Evolutionary conservation across 2,113 vertebrate species (phyloP), one percentile per base, ranked within the genome.

Genomic region (Argyrosomus japonicus): DNA sequence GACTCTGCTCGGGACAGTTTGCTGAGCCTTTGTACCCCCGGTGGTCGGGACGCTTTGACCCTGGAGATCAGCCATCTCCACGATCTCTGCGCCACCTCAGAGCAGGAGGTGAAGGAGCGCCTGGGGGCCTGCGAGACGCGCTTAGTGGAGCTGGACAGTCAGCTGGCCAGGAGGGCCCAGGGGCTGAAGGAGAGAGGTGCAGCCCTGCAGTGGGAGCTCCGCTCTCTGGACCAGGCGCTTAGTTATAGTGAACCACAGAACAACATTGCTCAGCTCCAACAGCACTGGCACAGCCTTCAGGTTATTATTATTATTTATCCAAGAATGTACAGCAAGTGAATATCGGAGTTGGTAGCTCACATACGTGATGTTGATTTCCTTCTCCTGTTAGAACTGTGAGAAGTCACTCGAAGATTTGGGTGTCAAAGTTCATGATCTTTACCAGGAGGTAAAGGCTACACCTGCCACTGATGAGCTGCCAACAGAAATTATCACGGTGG

Each of bases 211-310:
- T 86, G 89, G 89, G 94, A 94, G 86, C 93, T 96, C 7, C 85
- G 90, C 12, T 87, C 89, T 67, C 89, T 94, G 81, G 94, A 95
- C 58, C 85, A 91, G 84, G 90, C 86, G 3, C 90, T 95, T 8
- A 88, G 86, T 23, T 93, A 88, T 87, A 89, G 86, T 13, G 82
- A 91, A 47, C 84, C 85, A 2, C 92, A 79, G 47, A 54, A 84
- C 53, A 91, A 88, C 65, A 84, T 95, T 8, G 36, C 54, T 53
- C 93, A 94, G 84, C 89, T 95, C 2, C 90, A 94, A 17, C 91
- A 93, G 71, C 94, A 90, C 87, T 95, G 95, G 94, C 48, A 87
- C 74, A 90, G 88, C 79, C 91, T 96, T 0, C 92, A 95, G 95
- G 95, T 96, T 48, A 29, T 5, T 62, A 43, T n/a, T 9, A 6